Evolutionary conservation across 2,113 vertebrate species (phyloP).

Genomic region (Apteryx mantelli): DNA sequence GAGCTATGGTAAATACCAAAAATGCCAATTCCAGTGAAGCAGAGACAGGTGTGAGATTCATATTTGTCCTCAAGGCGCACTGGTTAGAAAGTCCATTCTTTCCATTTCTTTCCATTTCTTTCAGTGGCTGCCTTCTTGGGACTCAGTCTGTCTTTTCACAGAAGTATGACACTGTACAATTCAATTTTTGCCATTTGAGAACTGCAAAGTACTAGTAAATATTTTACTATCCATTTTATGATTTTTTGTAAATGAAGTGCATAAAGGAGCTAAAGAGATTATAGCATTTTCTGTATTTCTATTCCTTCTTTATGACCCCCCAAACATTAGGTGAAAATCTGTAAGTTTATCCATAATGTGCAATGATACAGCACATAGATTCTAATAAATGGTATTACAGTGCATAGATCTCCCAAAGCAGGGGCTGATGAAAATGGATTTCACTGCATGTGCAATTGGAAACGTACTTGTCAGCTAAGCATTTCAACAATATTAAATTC

Average conservation of each 20-base stretch:
- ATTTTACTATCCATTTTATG: conserved; percentile 78
- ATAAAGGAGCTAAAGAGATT: conserved; percentile 72
- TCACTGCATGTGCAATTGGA: conserved; percentile 36
- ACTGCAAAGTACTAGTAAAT: conserved; percentile 72
- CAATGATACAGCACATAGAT: conserved; percentile 78
- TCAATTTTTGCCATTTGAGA: conserved; percentile 69
- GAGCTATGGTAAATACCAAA: background rate
- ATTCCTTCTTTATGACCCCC: conserved; percentile 66
- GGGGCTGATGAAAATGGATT: conserved; percentile 69
- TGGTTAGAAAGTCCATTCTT: background rate
- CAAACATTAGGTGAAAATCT: conserved; percentile 71
- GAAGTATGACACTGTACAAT: conserved; percentile 32
- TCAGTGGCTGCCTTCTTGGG: background rate
- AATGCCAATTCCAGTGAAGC: background rate
- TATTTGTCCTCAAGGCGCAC: background rate
- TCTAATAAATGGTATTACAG: conserved; percentile 70
- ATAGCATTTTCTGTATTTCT: conserved; percentile 70
- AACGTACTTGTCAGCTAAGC: conserved; percentile 45
- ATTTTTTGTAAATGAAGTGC: conserved; percentile 74
- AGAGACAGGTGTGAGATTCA: background rate
- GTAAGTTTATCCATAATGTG: conserved; percentile 75
- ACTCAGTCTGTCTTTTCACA: conserved; percentile 45
- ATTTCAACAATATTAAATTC: conserved; percentile 63
- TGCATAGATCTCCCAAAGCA: conserved; percentile 63
- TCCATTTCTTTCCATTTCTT: background rate